Conservation (phyloP, 1,140 invertebrate genomes). For the Vanessa atalanta region DNA sequence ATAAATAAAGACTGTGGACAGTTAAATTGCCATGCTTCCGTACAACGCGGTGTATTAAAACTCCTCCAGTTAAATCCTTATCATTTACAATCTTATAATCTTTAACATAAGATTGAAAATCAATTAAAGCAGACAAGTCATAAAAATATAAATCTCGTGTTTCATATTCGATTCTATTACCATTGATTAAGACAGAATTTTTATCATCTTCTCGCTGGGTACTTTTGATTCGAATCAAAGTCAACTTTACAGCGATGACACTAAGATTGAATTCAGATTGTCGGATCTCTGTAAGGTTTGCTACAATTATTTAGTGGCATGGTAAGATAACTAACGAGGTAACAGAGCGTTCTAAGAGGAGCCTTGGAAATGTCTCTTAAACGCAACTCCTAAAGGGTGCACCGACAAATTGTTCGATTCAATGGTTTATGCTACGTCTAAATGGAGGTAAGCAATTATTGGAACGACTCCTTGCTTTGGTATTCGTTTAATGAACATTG, state of each 20-base stretch:
- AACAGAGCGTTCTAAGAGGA: constrained; percentile 63
- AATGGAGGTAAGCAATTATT: constrained; percentile 75
- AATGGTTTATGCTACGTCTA: constrained; percentile 68
- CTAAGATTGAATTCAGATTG: constrained; percentile 40
- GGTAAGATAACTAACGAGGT: constrained; percentile 73
- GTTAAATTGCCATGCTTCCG: constrained; percentile 71
- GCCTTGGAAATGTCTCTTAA: constrained; percentile 71
- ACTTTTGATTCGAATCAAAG: constrained; percentile 26
- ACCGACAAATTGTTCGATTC: constrained; percentile 78
- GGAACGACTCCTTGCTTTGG: constrained; percentile 63
- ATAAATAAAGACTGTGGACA: constrained; percentile 66
- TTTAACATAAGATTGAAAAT: constrained; percentile 41
- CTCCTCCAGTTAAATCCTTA: constrained; percentile 22
- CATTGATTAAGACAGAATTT: constrained; percentile 56
- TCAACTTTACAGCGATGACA: constrained; percentile 35
- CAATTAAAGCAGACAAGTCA: constrained; percentile 4
- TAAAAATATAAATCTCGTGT: constrained; percentile 33
- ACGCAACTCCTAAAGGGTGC: constrained; percentile 59
- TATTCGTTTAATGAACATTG: constrained; percentile 78
- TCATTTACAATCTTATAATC: constrained; percentile 44
- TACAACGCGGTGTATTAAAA: constrained; percentile 52
- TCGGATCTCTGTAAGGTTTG: constrained; percentile 28
- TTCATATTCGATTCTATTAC: constrained; percentile 64
- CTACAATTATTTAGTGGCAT: constrained; percentile 75
- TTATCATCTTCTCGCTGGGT: constrained; percentile 38